Evolutionary conservation across 2,888 invertebrate species (phyloP).

Genomic region (Pachliopta kotzebuea): DNA sequence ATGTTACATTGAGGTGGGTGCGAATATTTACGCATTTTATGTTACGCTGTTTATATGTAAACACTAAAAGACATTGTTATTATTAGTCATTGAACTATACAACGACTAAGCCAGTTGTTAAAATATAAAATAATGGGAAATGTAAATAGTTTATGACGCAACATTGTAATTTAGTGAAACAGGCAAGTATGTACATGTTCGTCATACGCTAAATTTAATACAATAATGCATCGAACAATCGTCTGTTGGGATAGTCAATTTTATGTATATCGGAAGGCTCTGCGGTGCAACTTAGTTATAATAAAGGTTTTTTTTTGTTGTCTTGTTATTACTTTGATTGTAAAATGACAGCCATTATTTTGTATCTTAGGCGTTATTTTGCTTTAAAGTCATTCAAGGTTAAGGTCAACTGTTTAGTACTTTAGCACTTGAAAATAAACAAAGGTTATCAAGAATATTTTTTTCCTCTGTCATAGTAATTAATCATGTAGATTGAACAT

Average conservation of each 20-base stretch:
- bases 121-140: not conserved
- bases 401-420: too few species aligned
- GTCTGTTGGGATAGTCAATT: not conserved
- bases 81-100: constrained; percentile 2
- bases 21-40: not conserved
- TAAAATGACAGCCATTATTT: too few species aligned
- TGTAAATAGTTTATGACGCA: constrained; percentile 2
- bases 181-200: not conserved
- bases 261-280: not conserved
- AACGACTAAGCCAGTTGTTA: not conserved
- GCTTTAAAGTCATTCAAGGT: too few species aligned
- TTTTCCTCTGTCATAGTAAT: not conserved
- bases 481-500: not conserved
- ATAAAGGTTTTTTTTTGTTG: too few species aligned
- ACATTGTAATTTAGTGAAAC: not conserved
- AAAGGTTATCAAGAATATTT: not conserved
- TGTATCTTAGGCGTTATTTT: too few species aligned
- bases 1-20: not conserved
- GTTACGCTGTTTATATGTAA: not conserved
- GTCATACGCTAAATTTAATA: constrained; percentile 2
- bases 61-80: not conserved
- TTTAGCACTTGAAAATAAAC: too few species aligned
- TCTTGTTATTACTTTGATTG: too few species aligned
- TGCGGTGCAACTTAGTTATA: too few species aligned
- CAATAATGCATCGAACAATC: not conserved